Conservation (phyloP, 1,140 invertebrate genomes). For the Hyles euphorbiae region DNA sequence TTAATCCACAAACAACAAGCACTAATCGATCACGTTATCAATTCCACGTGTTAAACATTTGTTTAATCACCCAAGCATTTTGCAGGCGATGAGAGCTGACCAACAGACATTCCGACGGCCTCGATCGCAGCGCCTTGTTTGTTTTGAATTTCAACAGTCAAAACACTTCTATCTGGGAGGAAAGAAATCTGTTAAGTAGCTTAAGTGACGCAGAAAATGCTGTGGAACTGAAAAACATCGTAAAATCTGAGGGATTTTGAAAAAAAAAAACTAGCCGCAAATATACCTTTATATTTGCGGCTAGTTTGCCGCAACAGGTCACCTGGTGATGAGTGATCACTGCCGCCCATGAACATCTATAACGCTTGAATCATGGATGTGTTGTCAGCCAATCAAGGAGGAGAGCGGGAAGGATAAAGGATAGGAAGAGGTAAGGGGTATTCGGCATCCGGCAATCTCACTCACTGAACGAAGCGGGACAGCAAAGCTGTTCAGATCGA, state of each 20-base stretch:
- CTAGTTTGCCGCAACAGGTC: no score
- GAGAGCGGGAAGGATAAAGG: neutral
- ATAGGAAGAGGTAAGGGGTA: no score
- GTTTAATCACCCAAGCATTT: constrained; percentile 29
- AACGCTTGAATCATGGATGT: no score
- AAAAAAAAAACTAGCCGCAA: no score
- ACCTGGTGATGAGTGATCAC: no score
- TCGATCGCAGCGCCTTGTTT: constrained; percentile 6
- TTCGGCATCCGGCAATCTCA: no score
- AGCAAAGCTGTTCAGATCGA: neutral
- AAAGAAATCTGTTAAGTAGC: neutral
- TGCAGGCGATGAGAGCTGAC: constrained; percentile 25
- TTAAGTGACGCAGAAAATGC: neutral
- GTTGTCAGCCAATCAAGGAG: no score
- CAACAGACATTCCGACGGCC: constrained; percentile 23
- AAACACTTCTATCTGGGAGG: neutral
- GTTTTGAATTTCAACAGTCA: neutral
- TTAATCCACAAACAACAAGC: no score
- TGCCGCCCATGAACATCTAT: no score
- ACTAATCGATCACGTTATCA: neutral
- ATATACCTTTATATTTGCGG: no score
- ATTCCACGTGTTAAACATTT: constrained; percentile 42
- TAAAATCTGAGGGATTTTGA: no score
- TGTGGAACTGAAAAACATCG: neutral
- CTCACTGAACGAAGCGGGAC: neutral